Percentiles rank a stretch among this genome's conserved stretches.
phyloP scores from a whole-genome alignment of 2,888 invertebrate species.

The Nemotelus nigrinus region DNA sequence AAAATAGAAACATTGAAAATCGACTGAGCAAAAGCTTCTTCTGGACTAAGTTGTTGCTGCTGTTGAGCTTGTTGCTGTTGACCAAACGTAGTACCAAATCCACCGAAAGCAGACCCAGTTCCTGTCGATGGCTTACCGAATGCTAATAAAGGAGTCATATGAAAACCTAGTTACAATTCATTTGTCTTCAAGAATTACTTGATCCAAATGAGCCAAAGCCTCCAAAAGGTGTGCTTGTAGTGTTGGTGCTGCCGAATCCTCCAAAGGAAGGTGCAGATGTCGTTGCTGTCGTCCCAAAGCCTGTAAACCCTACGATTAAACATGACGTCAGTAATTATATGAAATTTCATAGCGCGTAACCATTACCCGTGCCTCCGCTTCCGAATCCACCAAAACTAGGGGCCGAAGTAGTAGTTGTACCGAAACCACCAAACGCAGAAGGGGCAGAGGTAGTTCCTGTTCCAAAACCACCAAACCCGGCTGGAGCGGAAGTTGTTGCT shows the following conservation, averaged over 20 bases:
- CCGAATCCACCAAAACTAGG: slow-evolving; percentile 66
- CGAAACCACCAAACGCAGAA: slow-evolving; percentile 33
- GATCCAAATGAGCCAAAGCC: slow-evolving; percentile 55
- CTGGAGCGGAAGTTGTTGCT: slow-evolving; percentile 46
- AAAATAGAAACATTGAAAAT: slow-evolving; percentile 85
- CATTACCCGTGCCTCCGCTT: slow-evolving; percentile 62
- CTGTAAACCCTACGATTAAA: slow-evolving; percentile 54
- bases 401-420: slow-evolving; percentile 31
- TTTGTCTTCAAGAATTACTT: slow-evolving; percentile 47
- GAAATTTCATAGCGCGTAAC: slow-evolving; percentile 48
- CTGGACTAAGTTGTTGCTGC: slow-evolving; percentile 69
- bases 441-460: slow-evolving; percentile 8
- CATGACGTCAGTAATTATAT: background rate
- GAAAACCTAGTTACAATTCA: background rate
- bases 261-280: slow-evolving; percentile 63
- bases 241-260: slow-evolving; percentile 64
- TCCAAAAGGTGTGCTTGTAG: slow-evolving; percentile 56
- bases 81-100: slow-evolving; percentile 68
- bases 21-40: slow-evolving; percentile 78
- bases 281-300: slow-evolving; percentile 62
- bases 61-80: slow-evolving; percentile 62
- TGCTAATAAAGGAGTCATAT: slow-evolving; percentile 51
- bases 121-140: slow-evolving; percentile 63
- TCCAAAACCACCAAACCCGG: slow-evolving; percentile 22
- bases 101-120: slow-evolving; percentile 65